phyloP scores from a whole-genome alignment of 1,140 invertebrate genomes.

The Sarcophaga bullata region DNA sequence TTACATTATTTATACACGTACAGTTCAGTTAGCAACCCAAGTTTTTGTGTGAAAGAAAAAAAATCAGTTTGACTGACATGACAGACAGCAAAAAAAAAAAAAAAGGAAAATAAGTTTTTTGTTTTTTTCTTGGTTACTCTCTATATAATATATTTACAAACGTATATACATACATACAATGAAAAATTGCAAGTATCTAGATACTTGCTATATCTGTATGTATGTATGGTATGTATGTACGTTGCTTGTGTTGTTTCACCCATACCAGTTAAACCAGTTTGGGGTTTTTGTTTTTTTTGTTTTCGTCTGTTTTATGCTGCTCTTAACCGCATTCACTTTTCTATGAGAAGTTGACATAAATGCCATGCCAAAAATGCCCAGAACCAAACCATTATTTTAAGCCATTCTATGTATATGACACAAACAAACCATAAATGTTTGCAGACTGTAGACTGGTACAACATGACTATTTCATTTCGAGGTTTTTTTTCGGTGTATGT shows the following conservation, averaged over 20 bases:
- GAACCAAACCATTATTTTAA: neutral
- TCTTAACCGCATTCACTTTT: conserved; percentile 14
- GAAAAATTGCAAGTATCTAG: no score
- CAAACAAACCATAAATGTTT: conserved; percentile 5
- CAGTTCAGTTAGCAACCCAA: neutral
- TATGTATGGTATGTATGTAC: neutral
- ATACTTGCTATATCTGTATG: no score
- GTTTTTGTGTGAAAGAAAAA: neutral
- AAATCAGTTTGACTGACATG: conserved; percentile 1
- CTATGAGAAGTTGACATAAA: conserved; percentile 14
- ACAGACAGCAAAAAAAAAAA: neutral
- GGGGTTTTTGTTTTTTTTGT: neutral
- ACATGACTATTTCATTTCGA: neutral
- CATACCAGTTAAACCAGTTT: conserved; percentile 10
- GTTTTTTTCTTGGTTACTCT: no score
- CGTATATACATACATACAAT: neutral
- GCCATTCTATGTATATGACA: neutral
- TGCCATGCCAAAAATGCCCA: neutral
- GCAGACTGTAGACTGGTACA: no score
- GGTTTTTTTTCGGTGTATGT: neutral
- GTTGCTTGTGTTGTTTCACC: neutral
- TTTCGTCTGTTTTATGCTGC: neutral
- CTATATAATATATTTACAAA: neutral
- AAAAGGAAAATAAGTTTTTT: neutral
- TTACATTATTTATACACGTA: no score